Evolutionary conservation across 1,140 invertebrate genomes (phyloP), one percentile per base, ranked within the genome.

Genomic region (Chironomus striatipennis): DNA sequence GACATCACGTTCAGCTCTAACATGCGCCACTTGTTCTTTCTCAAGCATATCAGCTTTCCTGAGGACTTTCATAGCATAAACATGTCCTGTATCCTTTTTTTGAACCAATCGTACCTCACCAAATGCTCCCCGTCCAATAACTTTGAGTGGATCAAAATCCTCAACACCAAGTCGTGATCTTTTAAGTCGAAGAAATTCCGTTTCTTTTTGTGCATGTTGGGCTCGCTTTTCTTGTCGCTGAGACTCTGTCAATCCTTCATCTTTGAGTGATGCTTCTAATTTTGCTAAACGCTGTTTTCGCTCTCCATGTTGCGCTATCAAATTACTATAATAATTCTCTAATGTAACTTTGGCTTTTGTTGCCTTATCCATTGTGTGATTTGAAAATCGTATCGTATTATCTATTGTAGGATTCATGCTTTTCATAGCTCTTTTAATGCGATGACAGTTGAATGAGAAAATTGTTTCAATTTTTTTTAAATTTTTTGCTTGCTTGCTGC

Each of bases 11-110:
- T 99, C 98, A 8, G 98, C 98, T 79, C 98, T 88, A 5, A 99
- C 98, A 84, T 99, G 98, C 3, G 98, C 98, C 74, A 99, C 88
- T 86, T 99, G 98, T 86, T 99, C 98, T 81, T 99, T 99, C 83
- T 99, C 97, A 72, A 99, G 85, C 98, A 99, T 99, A 82, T 99
- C 98, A 12, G 95, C 94, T 83, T 99, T 99, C 75, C 97, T 87
- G 43, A 99, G 88, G 81, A 99, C 99, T 85, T 99, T 99, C 98
- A 99, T 99, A 12, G 98, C 98, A 85, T 99, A 99, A 21, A 99
- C 96, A 85, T 99, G 97, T 24, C 98, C 98, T 8, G 97, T 99
- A 83, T 99, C 98, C 84, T 98, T 98, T 84, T 99, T 99, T 85
- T 99, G 98, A 73, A 99, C 98, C 15, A 99, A 86, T 77, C 98